Percentiles rank a stretch among this genome's conserved stretches.
phyloP scores from a whole-genome alignment of 2,888 invertebrate species.

The Nematopogon swammerdamellus region DNA sequence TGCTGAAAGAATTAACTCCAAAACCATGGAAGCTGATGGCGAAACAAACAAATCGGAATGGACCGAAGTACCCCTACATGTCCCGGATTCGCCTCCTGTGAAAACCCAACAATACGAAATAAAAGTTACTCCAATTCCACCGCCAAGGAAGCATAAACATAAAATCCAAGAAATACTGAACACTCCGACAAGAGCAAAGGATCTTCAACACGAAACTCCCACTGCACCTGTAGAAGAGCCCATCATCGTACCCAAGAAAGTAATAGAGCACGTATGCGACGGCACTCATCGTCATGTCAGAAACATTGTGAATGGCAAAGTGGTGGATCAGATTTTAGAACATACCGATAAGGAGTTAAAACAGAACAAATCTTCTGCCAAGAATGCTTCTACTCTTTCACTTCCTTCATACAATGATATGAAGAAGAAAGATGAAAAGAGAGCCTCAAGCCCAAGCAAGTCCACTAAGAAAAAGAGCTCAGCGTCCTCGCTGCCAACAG shows the following conservation, averaged over 20 bases:
- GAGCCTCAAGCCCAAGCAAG: slow-evolving; percentile 20
- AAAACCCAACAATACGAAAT: slow-evolving; percentile 19
- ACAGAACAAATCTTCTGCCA: slow-evolving; percentile 17
- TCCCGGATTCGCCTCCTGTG: slow-evolving; percentile 31
- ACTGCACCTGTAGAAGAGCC: slow-evolving; percentile 23
- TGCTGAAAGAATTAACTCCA: not conserved
- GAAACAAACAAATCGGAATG: slow-evolving; percentile 35
- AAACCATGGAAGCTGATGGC: not conserved
- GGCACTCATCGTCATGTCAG: slow-evolving; percentile 22
- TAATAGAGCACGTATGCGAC: slow-evolving; percentile 27
- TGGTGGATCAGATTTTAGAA: slow-evolving; percentile 9
- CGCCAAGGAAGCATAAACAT: slow-evolving; percentile 25
- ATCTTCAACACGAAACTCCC: slow-evolving; percentile 9
- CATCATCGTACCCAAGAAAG: slow-evolving; percentile 26
- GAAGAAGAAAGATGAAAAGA: slow-evolving; percentile 18
- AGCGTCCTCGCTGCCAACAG: slow-evolving; percentile 21
- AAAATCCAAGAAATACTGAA: slow-evolving; percentile 21
- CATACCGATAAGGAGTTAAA: slow-evolving; percentile 3
- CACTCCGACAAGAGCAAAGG: slow-evolving; percentile 16
- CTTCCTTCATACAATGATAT: slow-evolving; percentile 51
- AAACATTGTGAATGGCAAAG: slow-evolving; percentile 14
- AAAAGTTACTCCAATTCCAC: slow-evolving; percentile 27
- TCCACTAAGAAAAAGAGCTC: slow-evolving; percentile 19
- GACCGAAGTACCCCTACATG: slow-evolving; percentile 51
- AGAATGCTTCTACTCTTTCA: slow-evolving; percentile 47